Base-by-base conservation (phyloP, 2,888 invertebrate genomes). In the Sialis lutaria region DNA sequence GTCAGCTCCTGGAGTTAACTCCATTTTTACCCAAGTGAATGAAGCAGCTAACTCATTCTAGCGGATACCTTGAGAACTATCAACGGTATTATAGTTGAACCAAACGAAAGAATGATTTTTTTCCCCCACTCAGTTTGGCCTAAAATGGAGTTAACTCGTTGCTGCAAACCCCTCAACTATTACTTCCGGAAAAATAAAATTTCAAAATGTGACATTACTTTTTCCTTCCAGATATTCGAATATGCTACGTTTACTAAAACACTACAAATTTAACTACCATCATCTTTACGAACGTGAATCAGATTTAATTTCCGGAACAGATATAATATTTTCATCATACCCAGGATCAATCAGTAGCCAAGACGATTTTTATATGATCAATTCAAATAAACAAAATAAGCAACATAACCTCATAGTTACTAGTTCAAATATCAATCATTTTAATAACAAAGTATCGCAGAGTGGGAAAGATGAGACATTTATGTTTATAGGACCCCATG, bases 171-270 rank as follows among this genome's bases (percentile, higher is more conserved):
- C n/a, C n/a, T n/a, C n/a, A n/a, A n/a, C n/a, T 22, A 22, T 22
- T 22, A 22, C 22, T 22, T 22, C 22, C 22, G 22, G 22, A 22
- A 4, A 22, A 2, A 22, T 22, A 22, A 22, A 4, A 2, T 22
- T 22, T 22, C 22, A 22, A 22, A 22, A 4, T 22, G 22, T 22
- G 4, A 22, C 22, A 9, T 35, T n/a, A 45, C 34, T 49, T 50
- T 48, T 33, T 45, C 40, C 58, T 53, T 64, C 1, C 59, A 81
- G 82, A 51, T 90, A 84, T 59, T 72, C 76, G 33, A 75, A 78
- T 52, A 92, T 92, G 91, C 69, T 88, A 50, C 73, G 89, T 48
- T 75, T 91, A 34, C 68, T 88, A 57, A 92, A 92, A 63, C 77
- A 79, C 48, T 92, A 92, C 67, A 82, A 82, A 56, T 76, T 93